Evolutionary conservation across 2,888 invertebrate species (phyloP).

Genomic region (Cyrtodaria siliqua): DNA sequence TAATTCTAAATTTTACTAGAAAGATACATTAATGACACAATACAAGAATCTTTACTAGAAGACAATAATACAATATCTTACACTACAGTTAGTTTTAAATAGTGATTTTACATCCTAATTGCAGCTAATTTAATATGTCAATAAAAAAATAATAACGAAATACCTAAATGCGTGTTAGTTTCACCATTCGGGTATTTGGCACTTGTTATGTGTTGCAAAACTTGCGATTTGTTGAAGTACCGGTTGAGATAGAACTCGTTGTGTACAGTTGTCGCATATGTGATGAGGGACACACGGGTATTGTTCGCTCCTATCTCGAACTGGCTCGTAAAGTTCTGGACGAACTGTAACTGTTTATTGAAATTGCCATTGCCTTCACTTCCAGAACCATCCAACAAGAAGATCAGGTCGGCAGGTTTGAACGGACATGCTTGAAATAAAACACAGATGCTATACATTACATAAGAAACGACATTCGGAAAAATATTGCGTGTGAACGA

Average conservation of each 20-base stretch:
- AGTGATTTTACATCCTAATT: no score
- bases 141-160: no score
- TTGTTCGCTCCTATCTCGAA: constrained; percentile 51
- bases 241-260: constrained; percentile 47
- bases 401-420: constrained; percentile 55
- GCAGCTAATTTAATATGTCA: no score
- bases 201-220: constrained; percentile 20
- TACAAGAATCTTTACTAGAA: no score
- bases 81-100: no score
- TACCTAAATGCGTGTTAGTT: constrained; percentile 51
- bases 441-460: no score
- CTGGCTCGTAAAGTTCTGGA: constrained; percentile 49
- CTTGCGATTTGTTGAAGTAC: constrained; percentile 17
- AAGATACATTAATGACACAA: no score
- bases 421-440: constrained; percentile 47
- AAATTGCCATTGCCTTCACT: constrained; percentile 46
- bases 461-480: background rate
- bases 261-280: constrained; percentile 38
- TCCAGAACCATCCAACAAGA: constrained; percentile 54
- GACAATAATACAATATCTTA: no score
- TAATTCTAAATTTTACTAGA: no score
- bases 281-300: constrained; percentile 41
- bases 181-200: constrained; percentile 43
- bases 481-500: no score
- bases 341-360: constrained; percentile 40